Evolutionary conservation across 2,113 vertebrate species (phyloP).

Genomic region (Zapornia atra): DNA sequence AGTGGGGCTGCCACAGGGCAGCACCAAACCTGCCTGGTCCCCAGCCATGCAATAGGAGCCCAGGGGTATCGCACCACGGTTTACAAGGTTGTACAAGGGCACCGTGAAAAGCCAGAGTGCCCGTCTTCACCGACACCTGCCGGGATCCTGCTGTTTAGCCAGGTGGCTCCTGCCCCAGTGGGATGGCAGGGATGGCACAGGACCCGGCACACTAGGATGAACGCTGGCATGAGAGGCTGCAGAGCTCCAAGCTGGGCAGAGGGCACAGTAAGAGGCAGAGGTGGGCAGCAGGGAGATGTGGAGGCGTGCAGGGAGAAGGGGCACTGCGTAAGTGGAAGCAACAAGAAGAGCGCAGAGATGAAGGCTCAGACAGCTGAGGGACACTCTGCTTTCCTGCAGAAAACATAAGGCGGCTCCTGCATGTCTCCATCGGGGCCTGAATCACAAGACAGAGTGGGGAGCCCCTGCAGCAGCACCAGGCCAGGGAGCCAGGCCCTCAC

Average conservation of each 20-base stretch:
- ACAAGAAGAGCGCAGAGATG: neutral
- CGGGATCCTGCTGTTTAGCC: neutral
- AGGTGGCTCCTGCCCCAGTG: neutral
- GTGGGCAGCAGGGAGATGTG: neutral
- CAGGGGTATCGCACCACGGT: fast-evolving
- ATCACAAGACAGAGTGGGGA: constrained; percentile 50
- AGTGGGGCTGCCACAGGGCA: neutral
- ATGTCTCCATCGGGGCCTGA: constrained; percentile 10
- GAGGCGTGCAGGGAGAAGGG: neutral
- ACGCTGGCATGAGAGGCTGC: neutral
- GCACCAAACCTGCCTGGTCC: neutral
- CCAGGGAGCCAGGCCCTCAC: neutral
- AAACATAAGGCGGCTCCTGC: neutral
- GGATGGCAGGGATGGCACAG: neutral
- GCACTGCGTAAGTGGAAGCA: neutral
- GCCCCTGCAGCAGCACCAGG: constrained; percentile 46
- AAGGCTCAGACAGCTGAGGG: neutral
- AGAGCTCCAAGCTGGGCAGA: neutral
- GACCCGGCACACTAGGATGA: neutral
- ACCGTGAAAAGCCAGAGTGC: fast-evolving
- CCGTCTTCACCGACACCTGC: neutral
- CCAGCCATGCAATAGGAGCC: fast-evolving
- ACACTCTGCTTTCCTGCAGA: neutral
- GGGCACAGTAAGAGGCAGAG: neutral
- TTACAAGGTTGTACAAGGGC: neutral